These are phyloP conservation scores for Apus apus DNA, from an alignment of 2,113 vertebrate genomes.

Conservation along the genomic window DNA sequence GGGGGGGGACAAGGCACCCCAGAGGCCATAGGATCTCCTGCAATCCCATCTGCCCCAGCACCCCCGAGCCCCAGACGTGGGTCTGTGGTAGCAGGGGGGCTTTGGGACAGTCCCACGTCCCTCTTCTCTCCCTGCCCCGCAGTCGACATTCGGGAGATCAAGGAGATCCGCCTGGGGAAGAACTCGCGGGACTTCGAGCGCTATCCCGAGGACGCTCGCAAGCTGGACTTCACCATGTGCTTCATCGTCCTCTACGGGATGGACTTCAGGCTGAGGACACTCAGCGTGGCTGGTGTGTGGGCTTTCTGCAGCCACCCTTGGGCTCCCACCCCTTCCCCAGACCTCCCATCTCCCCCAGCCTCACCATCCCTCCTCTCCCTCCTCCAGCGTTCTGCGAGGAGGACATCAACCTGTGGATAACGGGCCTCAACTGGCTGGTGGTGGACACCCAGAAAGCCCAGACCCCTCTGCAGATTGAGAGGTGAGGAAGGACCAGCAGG, in stretches of 20 bases:
- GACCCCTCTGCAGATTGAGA: slow-evolving; percentile 80
- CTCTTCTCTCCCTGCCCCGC: neutral
- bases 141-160: slow-evolving; percentile 89
- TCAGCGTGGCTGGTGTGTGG: slow-evolving; percentile 82
- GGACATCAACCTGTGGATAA: slow-evolving; percentile 86
- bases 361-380: neutral
- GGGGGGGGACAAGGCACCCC: neutral
- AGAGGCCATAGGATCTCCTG: neutral
- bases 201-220: slow-evolving; percentile 86
- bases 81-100: accelerated
- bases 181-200: slow-evolving; percentile 88
- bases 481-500: slow-evolving; percentile 53
- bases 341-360: neutral
- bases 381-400: slow-evolving; percentile 85
- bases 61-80: accelerated
- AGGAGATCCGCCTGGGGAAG: slow-evolving; percentile 87
- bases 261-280: slow-evolving; percentile 85
- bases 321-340: neutral
- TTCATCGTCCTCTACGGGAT: slow-evolving; percentile 87
- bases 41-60: neutral
- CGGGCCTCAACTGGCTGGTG: slow-evolving; percentile 85
- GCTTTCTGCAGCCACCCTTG: neutral
- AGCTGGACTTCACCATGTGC: slow-evolving; percentile 82
- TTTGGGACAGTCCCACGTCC: neutral
- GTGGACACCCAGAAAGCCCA: slow-evolving; percentile 80